Base-by-base conservation (phyloP, 2,888 invertebrate species). In the Oscheius myriophilus region DNA sequence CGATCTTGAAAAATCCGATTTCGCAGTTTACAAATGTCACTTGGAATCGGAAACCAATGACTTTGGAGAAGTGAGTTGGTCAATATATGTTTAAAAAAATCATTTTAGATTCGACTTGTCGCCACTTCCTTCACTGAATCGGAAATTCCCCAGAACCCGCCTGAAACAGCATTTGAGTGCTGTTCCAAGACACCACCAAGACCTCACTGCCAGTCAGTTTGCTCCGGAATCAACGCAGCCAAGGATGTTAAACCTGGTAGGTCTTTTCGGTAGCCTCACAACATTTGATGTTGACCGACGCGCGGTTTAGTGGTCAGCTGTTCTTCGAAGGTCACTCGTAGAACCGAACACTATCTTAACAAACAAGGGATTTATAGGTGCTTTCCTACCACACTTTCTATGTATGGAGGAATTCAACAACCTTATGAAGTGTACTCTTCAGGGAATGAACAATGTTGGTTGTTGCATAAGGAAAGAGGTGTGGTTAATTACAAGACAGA, bases 401-500 rank as follows among this genome's bases (percentile, higher is more conserved):
- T 80, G 78, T 51, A 11, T 45, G n/a, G 42, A 70, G 49, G 80
- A 75, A 52, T 54, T 75, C 11, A 26, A 66, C 11, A 67, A 41
- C 11, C 62, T 80, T 14, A 62, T 80, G 46, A 63, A 66, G 53
- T 80, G 80, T 51, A 57, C 77, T 1, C 41, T 69, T 6, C 46
- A 42, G 14, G 61, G 54, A 4, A 3, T 72, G 25, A 62, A 75
- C 57, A 69, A 43, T 26, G 74, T 62, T 12, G 67, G 52, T 7
- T 80, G 80, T 61, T 80, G 80, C 41, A 74, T 80, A 12, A 63
- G 71, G 14, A 16, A 69, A 14, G 3, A 70, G 63, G 75, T 77
- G 45, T 21, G 39, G 41, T 33, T 9, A 49, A 3, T 39, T 41
- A 12, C 39, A 16, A 14, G 21, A 43, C 18, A 26, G 23, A 25